Evolutionary conservation across 2,888 invertebrate genomes (phyloP).

Genomic region (Lasioglossum figueresi): DNA sequence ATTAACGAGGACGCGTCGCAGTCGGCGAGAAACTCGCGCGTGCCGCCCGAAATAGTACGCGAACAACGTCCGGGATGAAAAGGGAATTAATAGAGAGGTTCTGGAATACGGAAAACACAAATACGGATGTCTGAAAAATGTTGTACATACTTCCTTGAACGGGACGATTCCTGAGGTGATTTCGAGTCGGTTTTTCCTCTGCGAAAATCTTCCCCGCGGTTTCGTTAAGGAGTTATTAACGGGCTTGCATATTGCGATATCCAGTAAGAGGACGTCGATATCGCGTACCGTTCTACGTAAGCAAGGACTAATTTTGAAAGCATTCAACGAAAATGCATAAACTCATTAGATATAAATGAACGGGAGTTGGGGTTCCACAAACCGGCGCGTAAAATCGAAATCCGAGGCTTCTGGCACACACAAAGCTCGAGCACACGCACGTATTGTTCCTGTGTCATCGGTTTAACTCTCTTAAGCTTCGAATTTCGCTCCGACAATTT

Average conservation of each 20-base stretch:
- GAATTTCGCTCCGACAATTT: neutral
- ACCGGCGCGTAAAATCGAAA: slow-evolving; percentile 5
- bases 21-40: neutral
- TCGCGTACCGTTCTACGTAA: neutral
- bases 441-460: neutral
- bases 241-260: neutral
- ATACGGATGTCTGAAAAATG: no score
- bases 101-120: no score
- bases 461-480: slow-evolving; percentile 9
- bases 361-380: neutral
- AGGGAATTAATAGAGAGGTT: neutral
- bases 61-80: slow-evolving; percentile 4
- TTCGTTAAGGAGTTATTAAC: no score
- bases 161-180: no score
- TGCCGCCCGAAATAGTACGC: neutral
- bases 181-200: no score
- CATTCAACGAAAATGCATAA: neutral
- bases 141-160: no score
- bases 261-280: neutral
- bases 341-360: neutral
- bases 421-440: neutral
- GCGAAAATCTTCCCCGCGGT: no score
- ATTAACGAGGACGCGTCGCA: slow-evolving; percentile 1
- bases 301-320: neutral
- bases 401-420: neutral